phyloP scores from a whole-genome alignment of 2,113 vertebrate species.

The Isurus oxyrinchus region DNA sequence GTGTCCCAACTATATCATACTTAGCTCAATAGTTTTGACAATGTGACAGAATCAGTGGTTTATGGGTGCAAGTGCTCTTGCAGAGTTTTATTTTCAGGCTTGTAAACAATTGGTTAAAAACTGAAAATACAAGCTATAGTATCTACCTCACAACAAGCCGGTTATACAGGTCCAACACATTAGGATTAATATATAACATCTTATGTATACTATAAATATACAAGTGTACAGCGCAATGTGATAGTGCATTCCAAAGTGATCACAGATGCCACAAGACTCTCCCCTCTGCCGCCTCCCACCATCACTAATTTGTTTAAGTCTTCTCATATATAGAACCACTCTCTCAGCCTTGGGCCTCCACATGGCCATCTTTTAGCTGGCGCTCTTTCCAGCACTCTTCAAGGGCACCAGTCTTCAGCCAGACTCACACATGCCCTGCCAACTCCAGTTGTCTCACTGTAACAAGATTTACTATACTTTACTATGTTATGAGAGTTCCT shows the following conservation, averaged over 20 bases:
- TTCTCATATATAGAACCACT: neutral
- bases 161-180: neutral
- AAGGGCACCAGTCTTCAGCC: neutral
- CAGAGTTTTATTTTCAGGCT: neutral
- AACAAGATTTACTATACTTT: neutral
- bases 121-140: neutral
- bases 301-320: neutral
- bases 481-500: too few species aligned
- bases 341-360: neutral
- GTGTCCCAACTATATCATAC: neutral
- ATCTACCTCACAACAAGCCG: neutral
- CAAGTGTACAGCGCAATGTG: neutral
- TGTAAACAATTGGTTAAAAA: neutral
- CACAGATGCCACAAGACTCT: neutral
- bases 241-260: neutral
- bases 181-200: neutral
- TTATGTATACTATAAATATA: neutral
- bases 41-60: neutral
- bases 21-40: neutral
- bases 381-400: neutral
- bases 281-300: neutral
- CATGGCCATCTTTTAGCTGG: neutral
- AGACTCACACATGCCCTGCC: neutral
- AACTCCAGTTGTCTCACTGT: neutral
- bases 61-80: neutral